Evolutionary conservation across 2,888 invertebrate genomes (phyloP).

Genomic region (Prostheceraeus crozeri): DNA sequence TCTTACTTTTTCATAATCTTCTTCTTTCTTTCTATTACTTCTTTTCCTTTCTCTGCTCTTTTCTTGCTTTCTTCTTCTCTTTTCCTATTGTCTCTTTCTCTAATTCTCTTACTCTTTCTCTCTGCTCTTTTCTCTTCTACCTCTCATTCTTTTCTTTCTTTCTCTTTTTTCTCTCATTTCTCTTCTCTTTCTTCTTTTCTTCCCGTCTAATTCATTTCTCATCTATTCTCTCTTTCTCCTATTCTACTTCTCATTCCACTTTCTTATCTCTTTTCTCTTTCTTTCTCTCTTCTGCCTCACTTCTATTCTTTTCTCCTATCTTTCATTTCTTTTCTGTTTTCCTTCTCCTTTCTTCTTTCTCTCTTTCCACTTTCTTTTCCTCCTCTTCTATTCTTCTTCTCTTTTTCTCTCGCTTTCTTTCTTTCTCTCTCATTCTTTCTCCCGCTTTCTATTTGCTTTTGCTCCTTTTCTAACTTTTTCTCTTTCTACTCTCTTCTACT

Average conservation of each 20-base stretch:
- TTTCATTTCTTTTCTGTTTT: neutral
- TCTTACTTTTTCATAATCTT: no score
- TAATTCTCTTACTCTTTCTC: neutral
- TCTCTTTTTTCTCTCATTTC: neutral
- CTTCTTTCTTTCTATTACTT: no score
- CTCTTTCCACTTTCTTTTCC: neutral
- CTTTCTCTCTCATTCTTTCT: conserved; percentile 4
- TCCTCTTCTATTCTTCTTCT: conserved; percentile 1
- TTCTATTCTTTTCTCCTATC: neutral
- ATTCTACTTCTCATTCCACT: conserved; percentile 5
- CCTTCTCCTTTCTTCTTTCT: conserved; percentile 8
- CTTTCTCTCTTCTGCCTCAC: conserved; percentile 13
- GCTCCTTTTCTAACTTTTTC: no score
- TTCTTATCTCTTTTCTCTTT: neutral
- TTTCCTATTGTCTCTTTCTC: no score
- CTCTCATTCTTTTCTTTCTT: neutral
- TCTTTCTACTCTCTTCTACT: neutral
- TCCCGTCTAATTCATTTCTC: neutral
- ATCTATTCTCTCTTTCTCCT: conserved; percentile 2
- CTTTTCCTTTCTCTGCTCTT: no score
- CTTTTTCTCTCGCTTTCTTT: conserved; percentile 3
- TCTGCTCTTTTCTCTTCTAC: neutral
- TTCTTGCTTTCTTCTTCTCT: no score
- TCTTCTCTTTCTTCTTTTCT: neutral
- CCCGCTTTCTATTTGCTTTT: neutral